Conservation (phyloP, 2,113 vertebrate species). For the Calyptomena viridis region DNA sequence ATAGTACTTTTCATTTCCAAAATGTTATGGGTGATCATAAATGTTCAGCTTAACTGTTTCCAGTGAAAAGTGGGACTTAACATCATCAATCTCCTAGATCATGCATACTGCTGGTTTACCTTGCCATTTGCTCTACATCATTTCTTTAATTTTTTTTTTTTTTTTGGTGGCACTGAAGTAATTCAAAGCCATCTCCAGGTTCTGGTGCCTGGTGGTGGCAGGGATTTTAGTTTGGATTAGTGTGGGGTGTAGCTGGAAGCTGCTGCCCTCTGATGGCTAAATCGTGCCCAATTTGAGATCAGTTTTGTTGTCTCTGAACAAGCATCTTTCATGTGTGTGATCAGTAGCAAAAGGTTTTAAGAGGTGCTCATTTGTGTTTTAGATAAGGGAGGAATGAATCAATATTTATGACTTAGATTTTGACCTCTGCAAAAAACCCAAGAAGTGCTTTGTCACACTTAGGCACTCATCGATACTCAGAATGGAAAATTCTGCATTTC, state of each 20-base stretch:
- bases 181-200: not conserved
- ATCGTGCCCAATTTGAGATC: not conserved
- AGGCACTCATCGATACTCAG: accelerated
- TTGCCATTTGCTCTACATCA: not conserved
- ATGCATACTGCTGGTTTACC: not conserved
- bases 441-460: not conserved
- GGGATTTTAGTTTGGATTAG: not conserved
- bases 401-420: not conserved
- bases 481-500: not conserved
- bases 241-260: not conserved
- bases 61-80: not conserved
- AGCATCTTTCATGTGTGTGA: not conserved
- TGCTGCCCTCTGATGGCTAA: slow-evolving; percentile 28
- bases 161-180: not conserved
- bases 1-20: not conserved
- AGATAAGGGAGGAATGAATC: not conserved
- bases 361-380: not conserved
- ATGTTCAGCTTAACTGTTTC: not conserved
- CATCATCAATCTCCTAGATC: not conserved
- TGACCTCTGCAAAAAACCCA: not conserved
- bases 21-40: not conserved
- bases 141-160: not conserved
- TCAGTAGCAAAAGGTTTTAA: not conserved
- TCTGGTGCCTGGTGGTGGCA: not conserved
- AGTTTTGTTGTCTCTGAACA: not conserved